Conservation (phyloP, 2,888 invertebrate species). For the Cancer borealis region DNA sequence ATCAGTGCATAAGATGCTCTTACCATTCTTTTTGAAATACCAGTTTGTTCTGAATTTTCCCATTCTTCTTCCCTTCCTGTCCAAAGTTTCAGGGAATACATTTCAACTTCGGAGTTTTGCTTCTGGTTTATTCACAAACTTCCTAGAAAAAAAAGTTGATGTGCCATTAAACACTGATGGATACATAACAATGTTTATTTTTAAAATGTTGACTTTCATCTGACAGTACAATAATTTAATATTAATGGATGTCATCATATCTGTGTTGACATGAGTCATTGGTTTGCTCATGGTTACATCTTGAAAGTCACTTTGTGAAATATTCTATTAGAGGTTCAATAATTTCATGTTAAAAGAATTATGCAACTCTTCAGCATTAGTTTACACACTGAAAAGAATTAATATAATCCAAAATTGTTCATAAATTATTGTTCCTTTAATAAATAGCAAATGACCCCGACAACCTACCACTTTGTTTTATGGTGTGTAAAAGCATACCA, state of each 20-base stretch:
- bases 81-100: background rate
- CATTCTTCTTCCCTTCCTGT: background rate
- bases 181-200: background rate
- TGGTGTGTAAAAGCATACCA: too few relatives aligned
- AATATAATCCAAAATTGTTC: too few relatives aligned
- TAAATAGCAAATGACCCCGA: too few relatives aligned
- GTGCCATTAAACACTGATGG: background rate
- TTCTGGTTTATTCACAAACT: slow-evolving; percentile 4
- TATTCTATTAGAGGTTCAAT: background rate
- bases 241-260: background rate
- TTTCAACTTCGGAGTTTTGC: background rate
- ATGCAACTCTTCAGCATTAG: too few relatives aligned
- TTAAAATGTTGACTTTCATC: background rate
- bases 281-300: background rate
- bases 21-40: background rate
- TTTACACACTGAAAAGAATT: too few relatives aligned
- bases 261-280: background rate
- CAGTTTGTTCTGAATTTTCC: background rate
- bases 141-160: background rate
- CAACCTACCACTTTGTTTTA: too few relatives aligned
- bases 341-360: too few relatives aligned
- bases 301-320: background rate
- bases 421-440: too few relatives aligned
- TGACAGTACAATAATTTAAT: background rate
- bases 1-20: background rate